Conservation (phyloP, 2,888 invertebrate species). For the Tupiocoris notatus region DNA sequence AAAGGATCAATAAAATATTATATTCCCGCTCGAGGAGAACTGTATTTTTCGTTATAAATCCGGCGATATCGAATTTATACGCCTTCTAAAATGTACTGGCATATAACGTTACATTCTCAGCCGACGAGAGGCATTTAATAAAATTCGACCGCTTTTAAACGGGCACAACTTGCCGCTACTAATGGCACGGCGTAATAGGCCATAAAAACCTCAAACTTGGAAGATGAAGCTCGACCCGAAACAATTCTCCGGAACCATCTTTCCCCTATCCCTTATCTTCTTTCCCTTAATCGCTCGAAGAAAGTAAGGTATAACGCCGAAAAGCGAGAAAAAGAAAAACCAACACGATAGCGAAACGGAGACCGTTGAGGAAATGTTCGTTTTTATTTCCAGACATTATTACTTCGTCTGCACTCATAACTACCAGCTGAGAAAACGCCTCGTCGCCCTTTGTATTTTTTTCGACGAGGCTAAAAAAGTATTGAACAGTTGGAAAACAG, state of each 20-base stretch:
- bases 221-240: neutral
- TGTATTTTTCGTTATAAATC: too few species aligned
- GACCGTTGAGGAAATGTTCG: conserved; percentile 11
- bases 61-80: too few species aligned
- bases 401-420: conserved; percentile 34
- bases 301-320: neutral
- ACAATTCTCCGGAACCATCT: neutral
- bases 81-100: too few species aligned
- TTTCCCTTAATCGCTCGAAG: neutral
- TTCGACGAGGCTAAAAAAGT: too few species aligned
- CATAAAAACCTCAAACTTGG: neutral
- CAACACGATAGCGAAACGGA: neutral
- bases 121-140: too few species aligned
- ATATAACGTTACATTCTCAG: too few species aligned
- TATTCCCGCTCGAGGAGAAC: too few species aligned
- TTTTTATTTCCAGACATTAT: conserved; percentile 38
- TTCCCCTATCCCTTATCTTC: neutral
- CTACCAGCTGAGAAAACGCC: too few species aligned
- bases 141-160: too few species aligned
- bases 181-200: neutral
- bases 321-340: neutral
- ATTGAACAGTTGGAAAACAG: too few species aligned
- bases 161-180: neutral
- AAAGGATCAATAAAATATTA: too few species aligned
- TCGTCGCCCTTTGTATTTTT: too few species aligned